Percentiles rank a stretch among this genome's conserved stretches.
phyloP scores from a whole-genome alignment of 2,888 invertebrate species.

The Dendrolimus houi region DNA sequence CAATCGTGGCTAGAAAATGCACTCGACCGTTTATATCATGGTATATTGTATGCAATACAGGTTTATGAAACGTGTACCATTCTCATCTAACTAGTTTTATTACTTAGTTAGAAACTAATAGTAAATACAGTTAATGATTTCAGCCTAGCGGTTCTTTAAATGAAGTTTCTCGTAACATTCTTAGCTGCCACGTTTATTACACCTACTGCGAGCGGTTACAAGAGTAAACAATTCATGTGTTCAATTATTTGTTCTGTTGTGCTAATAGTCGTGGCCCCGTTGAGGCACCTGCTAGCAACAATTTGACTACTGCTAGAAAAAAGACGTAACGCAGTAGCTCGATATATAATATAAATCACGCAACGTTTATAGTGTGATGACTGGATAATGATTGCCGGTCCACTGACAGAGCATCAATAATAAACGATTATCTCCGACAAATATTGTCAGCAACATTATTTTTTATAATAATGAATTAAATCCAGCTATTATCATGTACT shows the following conservation, averaged over 20 bases:
- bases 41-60: conserved; percentile 10
- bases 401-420: conserved; percentile 29
- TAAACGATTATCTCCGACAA: conserved; percentile 32
- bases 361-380: conserved; percentile 29
- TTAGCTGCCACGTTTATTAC: conserved; percentile 32
- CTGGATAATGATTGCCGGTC: conserved; percentile 25
- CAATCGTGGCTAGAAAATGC: conserved; percentile 29
- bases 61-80: conserved; percentile 5
- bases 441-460: conserved; percentile 34
- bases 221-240: conserved; percentile 42
- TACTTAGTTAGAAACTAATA: conserved; percentile 10
- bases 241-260: conserved; percentile 45
- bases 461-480: conserved; percentile 14
- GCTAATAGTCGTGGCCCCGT: conserved; percentile 53
- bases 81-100: conserved; percentile 3
- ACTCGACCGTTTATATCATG: conserved; percentile 22
- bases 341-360: conserved; percentile 17
- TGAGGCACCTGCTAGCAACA: conserved; percentile 37
- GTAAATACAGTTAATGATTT: conserved; percentile 8
- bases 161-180: conserved; percentile 26
- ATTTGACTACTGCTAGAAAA: conserved; percentile 19
- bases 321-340: conserved; percentile 32
- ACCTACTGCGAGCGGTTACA: conserved; percentile 39
- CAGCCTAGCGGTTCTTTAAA: conserved; percentile 26
- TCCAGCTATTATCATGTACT: conserved; percentile 3